Percentiles rank a stretch among this genome's conserved stretches.
Evolutionary conservation across 2,113 vertebrate genomes (phyloP).

Genomic region (Centropristis striata): DNA sequence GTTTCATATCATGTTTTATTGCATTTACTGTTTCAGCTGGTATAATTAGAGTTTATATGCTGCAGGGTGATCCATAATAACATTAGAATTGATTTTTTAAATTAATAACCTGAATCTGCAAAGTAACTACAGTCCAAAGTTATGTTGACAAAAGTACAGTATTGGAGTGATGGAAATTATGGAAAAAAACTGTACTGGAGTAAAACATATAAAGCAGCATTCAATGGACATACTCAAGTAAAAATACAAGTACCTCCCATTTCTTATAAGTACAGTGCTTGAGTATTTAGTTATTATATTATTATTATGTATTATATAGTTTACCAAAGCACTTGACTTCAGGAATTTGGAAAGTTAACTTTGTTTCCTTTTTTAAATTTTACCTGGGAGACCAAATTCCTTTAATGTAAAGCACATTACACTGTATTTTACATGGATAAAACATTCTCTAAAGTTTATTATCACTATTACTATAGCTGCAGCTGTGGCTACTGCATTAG

Average conservation of each 20-base stretch:
- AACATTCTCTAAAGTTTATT: background rate
- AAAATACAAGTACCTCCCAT: background rate
- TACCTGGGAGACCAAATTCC: background rate
- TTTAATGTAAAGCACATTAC: background rate
- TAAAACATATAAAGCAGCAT: background rate
- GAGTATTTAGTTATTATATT: no score
- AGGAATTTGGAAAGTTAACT: background rate
- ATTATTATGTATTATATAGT: no score
- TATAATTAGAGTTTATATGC: no score
- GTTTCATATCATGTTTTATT: no score
- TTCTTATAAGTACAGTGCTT: no score
- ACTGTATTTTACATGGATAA: background rate
- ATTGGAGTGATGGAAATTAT: no score
- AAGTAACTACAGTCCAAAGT: background rate
- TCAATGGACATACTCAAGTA: background rate
- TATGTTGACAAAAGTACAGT: background rate
- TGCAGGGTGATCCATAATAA: no score
- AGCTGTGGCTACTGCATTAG: background rate
- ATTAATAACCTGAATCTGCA: no score
- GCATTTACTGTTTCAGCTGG: no score
- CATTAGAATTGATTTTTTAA: no score
- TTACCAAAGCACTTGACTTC: background rate
- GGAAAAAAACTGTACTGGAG: background rate
- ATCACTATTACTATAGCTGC: background rate
- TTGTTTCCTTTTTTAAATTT: background rate